A percentile compares a stretch with the other conserved stretches of the same genome.
Evolutionary conservation across 2,888 invertebrate genomes (phyloP).

Genomic region (Cordilura impudica): DNA sequence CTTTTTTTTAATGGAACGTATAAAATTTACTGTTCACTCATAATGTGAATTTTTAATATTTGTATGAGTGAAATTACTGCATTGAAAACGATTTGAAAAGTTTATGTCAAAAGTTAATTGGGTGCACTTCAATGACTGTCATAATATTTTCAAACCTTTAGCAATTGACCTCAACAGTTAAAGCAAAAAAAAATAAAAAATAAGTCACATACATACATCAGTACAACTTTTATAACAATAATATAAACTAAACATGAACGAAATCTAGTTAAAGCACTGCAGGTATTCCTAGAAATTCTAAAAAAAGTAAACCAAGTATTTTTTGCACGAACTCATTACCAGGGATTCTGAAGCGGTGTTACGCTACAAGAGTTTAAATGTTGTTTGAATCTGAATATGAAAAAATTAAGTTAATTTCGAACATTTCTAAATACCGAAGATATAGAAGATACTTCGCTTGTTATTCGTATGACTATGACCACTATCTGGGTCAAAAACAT

Average conservation of each 20-base stretch:
- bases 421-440: no score
- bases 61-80: slow-evolving; percentile 44
- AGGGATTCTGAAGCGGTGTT: no score
- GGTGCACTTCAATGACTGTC: slow-evolving; percentile 63
- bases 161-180: slow-evolving; percentile 53
- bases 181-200: no score
- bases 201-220: background rate
- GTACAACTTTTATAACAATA: slow-evolving; percentile 18
- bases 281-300: slow-evolving; percentile 33
- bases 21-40: slow-evolving; percentile 35
- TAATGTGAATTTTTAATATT: slow-evolving; percentile 47
- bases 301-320: background rate
- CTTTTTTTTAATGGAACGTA: no score
- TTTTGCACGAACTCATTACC: no score
- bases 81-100: slow-evolving; percentile 59
- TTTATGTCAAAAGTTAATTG: slow-evolving; percentile 65
- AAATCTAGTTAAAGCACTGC: slow-evolving; percentile 40
- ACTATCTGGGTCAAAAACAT: no score
- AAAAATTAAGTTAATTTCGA: no score
- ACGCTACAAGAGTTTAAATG: no score
- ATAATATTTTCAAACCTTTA: slow-evolving; percentile 60
- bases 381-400: no score
- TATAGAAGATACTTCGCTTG: no score
- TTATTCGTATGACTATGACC: no score
- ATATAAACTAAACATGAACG: slow-evolving; percentile 39